Evolutionary conservation across 2,888 invertebrate species (phyloP), one percentile per base, ranked within the genome.

Genomic region (Bombyx huttoni): DNA sequence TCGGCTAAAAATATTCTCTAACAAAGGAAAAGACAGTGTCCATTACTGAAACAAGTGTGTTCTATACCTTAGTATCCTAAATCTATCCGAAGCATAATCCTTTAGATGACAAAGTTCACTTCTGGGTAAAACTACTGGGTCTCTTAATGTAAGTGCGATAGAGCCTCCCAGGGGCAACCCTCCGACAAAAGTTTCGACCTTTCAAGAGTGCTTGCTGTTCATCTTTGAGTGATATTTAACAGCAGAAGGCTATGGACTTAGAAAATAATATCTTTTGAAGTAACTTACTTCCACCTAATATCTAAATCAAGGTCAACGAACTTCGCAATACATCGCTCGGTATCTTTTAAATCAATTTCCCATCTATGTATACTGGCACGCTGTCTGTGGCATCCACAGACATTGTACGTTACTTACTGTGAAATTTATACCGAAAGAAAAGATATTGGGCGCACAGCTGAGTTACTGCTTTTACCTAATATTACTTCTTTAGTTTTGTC

Each of bases 141-240:
- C 68, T 70, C 64, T 66, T 59, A 65, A 58, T 61, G 58, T 57
- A 54, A 64, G 61, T 56, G 56, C 59, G 58, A 60, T 58, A 53
- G 52, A 63, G 56, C 53, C 65, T 65, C 66, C 47, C 48, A 61
- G 61, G 67, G 61, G 55, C 54, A 65, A 59, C 64, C 65, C 59
- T 62, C 65, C 58, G 60, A 56, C 58, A 65, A 65, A 68, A 68
- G 60, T 68, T 68, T 64, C 61, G 59, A 64, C 59, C 40, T 56
- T 56, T 58, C 53, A 52, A 61, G 57, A 62, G 58, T 59, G 60
- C 60, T 63, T 58, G 46, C 62, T 67, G 65, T 60, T 66, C 64
- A 65, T 62, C 65, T 7, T 40, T 40, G 12, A 40, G 9, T 40
- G 40, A 40, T 40, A 10, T 40, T 8, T 40, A 40, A 40, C 40